Evolutionary conservation across 2,888 invertebrate genomes (phyloP), one percentile per base, ranked within the genome.

Genomic region (Electrophaes corylata): DNA sequence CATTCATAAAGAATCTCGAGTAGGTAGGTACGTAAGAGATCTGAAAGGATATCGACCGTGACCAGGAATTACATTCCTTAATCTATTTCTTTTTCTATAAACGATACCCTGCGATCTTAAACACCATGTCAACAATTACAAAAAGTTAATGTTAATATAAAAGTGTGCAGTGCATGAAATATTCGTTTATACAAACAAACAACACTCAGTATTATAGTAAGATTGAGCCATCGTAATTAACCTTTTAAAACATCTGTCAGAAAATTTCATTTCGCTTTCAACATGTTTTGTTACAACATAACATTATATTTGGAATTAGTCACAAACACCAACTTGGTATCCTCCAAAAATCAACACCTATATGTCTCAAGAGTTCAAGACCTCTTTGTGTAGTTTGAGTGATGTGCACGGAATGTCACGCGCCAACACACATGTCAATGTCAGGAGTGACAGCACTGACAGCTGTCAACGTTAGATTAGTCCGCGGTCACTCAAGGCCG

Each of bases 361-460:
- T 3, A 4, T 40, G 40, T 40, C 18, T 19, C 40, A 40, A 40
- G 18, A 40, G 40, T 41, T 29, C 12, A 45, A 20, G 31, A 39
- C 39, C 12, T 31, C 33, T 46, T 53, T 54, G 47, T 41, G 41
- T 20, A 14, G 12, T 19, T 19, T 54, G 47, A 54, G 41, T 53
- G 53, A 53, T 53, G 46, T 47, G 20, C 54, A 54, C 47, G 41
- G 48, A 49, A 35, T 57, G 60, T 52, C 60, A 48, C 47, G 31
- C 61, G 61, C 37, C 23, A 10, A 26, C 43, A 51, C 47, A 41
- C 58, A 48, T 53, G 59, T 59, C 54, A 59, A 46, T 52, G 49
- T 39, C 53, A 31, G 40, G 26, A 41, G 39, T 61, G 62, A 61
- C 64, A 58, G 43, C 48, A 41, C 31, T 61, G 62, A 61, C 64